Percentiles rank a stretch among this genome's conserved stretches.
Conservation (phyloP, 2,113 vertebrate species). For the Indicator maculatus region DNA sequence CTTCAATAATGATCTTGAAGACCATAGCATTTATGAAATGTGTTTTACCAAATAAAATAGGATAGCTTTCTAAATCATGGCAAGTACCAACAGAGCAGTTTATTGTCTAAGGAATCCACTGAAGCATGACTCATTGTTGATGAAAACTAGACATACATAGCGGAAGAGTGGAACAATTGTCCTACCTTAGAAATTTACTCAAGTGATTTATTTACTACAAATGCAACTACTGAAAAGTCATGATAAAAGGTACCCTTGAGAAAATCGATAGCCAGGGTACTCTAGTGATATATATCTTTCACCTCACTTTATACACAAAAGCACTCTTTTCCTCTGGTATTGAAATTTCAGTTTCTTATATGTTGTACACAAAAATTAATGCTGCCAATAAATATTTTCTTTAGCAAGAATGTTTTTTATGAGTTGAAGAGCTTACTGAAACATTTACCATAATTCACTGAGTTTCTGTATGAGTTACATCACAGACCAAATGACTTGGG, state of each 20-base stretch:
- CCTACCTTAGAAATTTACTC: neutral
- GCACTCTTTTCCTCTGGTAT: neutral
- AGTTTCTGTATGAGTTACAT: neutral
- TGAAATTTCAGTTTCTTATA: neutral
- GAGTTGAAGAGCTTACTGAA: neutral
- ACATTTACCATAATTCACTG: neutral
- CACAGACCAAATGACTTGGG: neutral
- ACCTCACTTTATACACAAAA: neutral
- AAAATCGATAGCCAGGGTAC: neutral
- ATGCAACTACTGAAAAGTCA: neutral
- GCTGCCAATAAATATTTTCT: slow-evolving; percentile 12
- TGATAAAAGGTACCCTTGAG: neutral
- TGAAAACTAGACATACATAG: neutral
- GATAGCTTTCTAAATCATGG: neutral
- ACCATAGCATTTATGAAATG: neutral
- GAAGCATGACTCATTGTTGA: neutral
- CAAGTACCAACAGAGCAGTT: neutral
- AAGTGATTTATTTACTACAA: slow-evolving; percentile 21
- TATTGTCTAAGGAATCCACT: neutral
- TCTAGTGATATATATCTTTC: neutral
- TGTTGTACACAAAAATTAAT: neutral
- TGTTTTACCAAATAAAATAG: neutral
- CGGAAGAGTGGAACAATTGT: neutral
- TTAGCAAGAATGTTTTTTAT: neutral
- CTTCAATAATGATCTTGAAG: slow-evolving; percentile 29